Conservation (phyloP, 2,888 invertebrate species). For the Colletes collaris region DNA sequence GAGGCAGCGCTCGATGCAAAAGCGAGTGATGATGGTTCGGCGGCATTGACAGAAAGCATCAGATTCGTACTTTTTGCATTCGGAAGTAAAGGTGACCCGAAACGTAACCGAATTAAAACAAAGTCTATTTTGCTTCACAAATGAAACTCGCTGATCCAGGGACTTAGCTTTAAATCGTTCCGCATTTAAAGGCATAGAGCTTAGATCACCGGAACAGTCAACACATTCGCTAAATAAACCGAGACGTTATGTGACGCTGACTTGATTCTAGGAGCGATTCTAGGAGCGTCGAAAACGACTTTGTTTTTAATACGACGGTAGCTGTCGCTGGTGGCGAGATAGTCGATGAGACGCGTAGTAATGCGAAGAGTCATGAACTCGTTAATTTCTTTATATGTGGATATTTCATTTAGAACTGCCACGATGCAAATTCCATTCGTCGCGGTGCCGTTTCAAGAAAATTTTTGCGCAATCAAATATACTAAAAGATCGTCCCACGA, state of each 20-base stretch:
- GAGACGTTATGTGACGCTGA: background rate
- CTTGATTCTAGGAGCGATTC: no score
- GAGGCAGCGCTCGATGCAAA: no score
- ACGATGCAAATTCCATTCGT: background rate
- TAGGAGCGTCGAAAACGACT: no score
- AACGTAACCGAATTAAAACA: no score
- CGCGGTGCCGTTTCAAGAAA: background rate
- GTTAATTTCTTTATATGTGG: no score
- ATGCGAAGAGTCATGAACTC: conserved; percentile 9
- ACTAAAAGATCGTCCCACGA: conserved; percentile 7
- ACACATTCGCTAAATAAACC: background rate
- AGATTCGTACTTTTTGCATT: background rate
- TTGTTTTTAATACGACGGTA: background rate
- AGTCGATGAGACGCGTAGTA: background rate
- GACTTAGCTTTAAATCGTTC: conserved; percentile 4
- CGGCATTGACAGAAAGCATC: background rate
- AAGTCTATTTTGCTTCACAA: background rate
- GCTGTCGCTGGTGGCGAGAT: background rate
- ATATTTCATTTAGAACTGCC: background rate
- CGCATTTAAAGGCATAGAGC: background rate
- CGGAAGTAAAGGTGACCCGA: background rate
- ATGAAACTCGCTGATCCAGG: background rate
- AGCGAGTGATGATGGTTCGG: no score
- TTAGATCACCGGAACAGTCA: background rate
- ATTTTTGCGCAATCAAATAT: conserved; percentile 6